Conservation (phyloP, 2,113 vertebrate species). For the Plecturocebus donacophilus region DNA sequence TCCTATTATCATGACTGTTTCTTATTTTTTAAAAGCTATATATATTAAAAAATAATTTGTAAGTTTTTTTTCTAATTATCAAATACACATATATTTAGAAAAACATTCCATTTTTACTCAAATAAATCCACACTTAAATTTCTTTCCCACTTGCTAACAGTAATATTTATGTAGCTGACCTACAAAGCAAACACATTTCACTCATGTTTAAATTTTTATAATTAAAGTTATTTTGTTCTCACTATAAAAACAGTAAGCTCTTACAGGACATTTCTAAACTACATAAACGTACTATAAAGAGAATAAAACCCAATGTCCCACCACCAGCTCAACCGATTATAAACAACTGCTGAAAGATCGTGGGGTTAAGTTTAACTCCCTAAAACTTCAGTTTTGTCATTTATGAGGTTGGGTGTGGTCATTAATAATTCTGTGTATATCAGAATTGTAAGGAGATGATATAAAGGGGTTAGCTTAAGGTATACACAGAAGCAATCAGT, state of each 20-base stretch:
- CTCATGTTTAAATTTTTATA: not conserved
- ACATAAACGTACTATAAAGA: not conserved
- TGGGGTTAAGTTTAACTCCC: not conserved
- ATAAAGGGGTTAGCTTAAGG: not conserved
- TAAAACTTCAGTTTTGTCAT: not conserved
- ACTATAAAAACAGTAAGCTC: not conserved
- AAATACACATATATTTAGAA: constrained; percentile 1
- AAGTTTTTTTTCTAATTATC: constrained; percentile 4
- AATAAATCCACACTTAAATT: not conserved
- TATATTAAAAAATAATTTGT: not conserved
- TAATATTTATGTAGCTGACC: not conserved
- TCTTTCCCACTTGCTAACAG: not conserved
- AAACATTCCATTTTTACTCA: not conserved
- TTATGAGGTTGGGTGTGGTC: not conserved
- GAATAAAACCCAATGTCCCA: not conserved
- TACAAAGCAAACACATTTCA: not conserved
- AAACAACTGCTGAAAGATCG: not conserved
- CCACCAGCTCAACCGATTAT: not conserved
- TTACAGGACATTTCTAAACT: constrained; percentile 20
- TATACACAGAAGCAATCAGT: not conserved
- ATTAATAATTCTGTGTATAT: not conserved
- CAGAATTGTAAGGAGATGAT: not conserved
- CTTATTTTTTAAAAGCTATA: not conserved
- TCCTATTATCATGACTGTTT: not conserved
- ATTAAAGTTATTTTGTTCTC: constrained; percentile 8